Conservation (phyloP, 2,113 vertebrate genomes). For the Zosterops borbonicus region DNA sequence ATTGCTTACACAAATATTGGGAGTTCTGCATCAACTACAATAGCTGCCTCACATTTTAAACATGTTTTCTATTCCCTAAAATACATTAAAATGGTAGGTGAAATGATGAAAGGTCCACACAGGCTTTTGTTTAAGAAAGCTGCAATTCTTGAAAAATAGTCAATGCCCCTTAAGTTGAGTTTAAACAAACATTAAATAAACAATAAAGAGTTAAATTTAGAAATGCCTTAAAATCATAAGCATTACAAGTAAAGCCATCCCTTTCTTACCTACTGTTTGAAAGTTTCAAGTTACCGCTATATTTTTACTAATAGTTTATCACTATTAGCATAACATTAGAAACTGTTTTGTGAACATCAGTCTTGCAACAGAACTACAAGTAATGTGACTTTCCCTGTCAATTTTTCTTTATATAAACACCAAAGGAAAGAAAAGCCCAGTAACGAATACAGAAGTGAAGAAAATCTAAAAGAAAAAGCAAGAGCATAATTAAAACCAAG, state of each 20-base stretch:
- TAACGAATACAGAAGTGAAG: background rate
- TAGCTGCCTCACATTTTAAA: background rate
- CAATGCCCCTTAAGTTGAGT: background rate
- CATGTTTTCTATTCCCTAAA: background rate
- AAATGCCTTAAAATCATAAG: background rate
- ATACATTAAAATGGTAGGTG: background rate
- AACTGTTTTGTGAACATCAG: background rate
- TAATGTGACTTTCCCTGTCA: background rate
- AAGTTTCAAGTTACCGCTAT: background rate
- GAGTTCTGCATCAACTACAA: background rate
- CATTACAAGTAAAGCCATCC: background rate
- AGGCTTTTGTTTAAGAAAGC: background rate
- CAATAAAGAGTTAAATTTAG: background rate
- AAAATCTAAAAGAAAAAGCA: background rate
- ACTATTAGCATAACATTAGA: background rate
- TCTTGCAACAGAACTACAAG: background rate
- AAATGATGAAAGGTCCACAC: background rate
- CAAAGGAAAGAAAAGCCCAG: background rate
- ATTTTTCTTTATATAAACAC: background rate
- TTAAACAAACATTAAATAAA: background rate
- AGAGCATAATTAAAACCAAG: background rate
- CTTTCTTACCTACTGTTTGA: background rate
- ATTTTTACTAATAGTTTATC: background rate
- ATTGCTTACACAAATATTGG: background rate
- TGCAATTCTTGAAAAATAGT: background rate